A percentile compares a stretch with the other conserved stretches of the same genome.
Conservation (phyloP, 2,113 vertebrate species). For the Psammodynastes pulverulentus region DNA sequence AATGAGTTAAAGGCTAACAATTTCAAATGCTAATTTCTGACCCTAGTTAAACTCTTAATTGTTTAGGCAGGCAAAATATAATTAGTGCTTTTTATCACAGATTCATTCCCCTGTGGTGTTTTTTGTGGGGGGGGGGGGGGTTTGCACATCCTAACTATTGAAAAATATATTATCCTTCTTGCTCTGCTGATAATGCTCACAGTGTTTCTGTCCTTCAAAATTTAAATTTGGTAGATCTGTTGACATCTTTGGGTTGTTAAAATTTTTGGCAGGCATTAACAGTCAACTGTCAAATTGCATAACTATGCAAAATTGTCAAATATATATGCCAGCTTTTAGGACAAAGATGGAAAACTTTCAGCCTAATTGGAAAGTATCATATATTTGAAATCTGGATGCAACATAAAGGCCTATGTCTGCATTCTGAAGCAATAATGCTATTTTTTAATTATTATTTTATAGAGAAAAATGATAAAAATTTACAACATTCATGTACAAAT, state of each 20-base stretch:
- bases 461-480: background rate
- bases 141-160: background rate
- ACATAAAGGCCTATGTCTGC: background rate
- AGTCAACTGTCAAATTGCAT: background rate
- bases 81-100: constrained; percentile 8
- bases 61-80: background rate
- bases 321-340: background rate
- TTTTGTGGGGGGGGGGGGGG: background rate
- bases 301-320: background rate
- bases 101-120: background rate
- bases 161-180: background rate
- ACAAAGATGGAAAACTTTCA: background rate
- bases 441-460: background rate
- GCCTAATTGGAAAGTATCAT: background rate
- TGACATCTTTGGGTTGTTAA: background rate
- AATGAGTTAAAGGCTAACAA: background rate
- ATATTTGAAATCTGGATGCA: background rate
- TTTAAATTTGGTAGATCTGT: background rate
- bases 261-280: background rate
- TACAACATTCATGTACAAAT: background rate
- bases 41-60: constrained; percentile 5
- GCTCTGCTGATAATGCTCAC: background rate
- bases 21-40: background rate
- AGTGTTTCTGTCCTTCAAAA: background rate
- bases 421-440: background rate